phyloP scores from a whole-genome alignment of 2,888 invertebrate genomes.

The Drosophila tripunctata region DNA sequence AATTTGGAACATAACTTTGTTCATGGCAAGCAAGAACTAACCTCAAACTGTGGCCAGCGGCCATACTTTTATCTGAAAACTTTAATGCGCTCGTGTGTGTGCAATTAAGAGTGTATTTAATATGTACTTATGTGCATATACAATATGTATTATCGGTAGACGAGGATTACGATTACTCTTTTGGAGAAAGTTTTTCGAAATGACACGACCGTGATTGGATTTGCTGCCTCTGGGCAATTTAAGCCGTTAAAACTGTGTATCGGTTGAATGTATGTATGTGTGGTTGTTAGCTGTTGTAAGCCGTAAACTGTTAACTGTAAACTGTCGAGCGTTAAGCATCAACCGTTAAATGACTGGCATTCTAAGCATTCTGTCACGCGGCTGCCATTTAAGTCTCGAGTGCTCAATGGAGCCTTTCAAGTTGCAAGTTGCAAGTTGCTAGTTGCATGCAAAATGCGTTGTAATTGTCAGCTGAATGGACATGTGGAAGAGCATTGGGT shows the following conservation, averaged over 20 bases:
- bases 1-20: conserved; percentile 12
- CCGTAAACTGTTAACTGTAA: not conserved
- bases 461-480: conserved; percentile 63
- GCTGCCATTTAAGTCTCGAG: conserved; percentile 54
- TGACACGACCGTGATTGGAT: conserved; percentile 29
- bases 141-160: conserved; percentile 20
- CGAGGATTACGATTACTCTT: conserved; percentile 18
- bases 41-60: conserved; percentile 28
- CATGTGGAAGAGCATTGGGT: conserved; percentile 31
- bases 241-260: not conserved
- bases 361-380: conserved; percentile 58
- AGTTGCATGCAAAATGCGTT: conserved; percentile 49
- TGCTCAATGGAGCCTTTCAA: conserved; percentile 60
- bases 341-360: conserved; percentile 9
- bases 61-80: conserved; percentile 37
- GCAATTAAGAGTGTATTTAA: conserved; percentile 31
- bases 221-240: conserved; percentile 22
- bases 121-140: conserved; percentile 6
- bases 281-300: too few species aligned
- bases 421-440: not conserved
- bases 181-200: conserved; percentile 30
- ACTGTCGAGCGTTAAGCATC: not conserved
- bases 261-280: too few species aligned
- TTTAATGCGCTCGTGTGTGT: conserved; percentile 31
- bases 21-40: conserved; percentile 12